Conservation (phyloP, 2,113 vertebrate genomes). For the Charadrius vociferus region DNA sequence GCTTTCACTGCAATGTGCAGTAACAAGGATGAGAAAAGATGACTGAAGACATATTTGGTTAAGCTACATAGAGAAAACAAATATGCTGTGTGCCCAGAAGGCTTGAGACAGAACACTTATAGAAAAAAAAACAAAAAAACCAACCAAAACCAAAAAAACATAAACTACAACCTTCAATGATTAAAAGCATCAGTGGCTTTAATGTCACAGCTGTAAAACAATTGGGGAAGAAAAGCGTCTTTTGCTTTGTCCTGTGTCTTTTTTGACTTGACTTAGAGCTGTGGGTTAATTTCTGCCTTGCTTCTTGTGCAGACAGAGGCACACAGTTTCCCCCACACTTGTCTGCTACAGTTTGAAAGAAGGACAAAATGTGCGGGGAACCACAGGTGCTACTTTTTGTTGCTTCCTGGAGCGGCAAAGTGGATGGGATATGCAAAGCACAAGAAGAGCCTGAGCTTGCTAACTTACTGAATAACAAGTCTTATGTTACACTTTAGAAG, state of each 20-base stretch:
- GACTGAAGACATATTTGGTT: not conserved
- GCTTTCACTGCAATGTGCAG: not conserved
- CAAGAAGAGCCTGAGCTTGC: not conserved
- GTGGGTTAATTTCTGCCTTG: not conserved
- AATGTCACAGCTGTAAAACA: not conserved
- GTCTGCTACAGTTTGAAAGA: not conserved
- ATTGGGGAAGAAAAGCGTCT: not conserved
- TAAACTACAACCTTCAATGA: not conserved
- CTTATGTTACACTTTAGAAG: not conserved
- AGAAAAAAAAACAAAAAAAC: not conserved
- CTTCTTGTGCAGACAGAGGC: not conserved
- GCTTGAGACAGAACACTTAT: not conserved
- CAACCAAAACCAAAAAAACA: no score
- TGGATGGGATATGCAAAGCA: not conserved
- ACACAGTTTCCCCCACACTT: fast-evolving
- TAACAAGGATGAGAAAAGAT: not conserved
- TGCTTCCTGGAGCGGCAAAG: not conserved
- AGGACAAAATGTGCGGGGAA: not conserved
- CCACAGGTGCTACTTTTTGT: not conserved
- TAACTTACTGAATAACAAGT: not conserved
- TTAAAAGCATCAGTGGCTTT: not conserved
- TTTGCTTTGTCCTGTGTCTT: not conserved
- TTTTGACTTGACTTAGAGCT: not conserved
- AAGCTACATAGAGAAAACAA: not conserved
- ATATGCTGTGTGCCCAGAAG: not conserved